Conservation (phyloP, 2,113 vertebrate species). For the Corythaixoides concolor region DNA sequence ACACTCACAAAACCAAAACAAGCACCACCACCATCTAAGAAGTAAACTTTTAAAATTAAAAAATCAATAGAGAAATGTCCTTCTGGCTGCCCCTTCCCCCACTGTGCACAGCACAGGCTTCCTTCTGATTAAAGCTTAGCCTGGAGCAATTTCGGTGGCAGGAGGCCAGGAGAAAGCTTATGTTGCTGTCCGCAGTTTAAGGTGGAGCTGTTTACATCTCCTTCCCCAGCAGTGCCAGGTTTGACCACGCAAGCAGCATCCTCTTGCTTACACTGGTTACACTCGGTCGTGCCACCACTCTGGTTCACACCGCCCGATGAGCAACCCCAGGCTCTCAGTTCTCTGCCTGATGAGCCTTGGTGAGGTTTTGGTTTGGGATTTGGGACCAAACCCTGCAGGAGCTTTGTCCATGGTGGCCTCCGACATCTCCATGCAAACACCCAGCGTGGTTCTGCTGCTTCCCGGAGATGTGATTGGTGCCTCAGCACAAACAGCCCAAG, state of each 20-base stretch:
- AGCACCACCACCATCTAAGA: neutral
- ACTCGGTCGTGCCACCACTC: accelerated
- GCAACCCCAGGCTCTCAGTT: neutral
- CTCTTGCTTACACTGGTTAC: neutral
- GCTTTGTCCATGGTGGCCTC: neutral
- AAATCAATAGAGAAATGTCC: slow-evolving; percentile 50
- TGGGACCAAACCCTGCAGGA: neutral
- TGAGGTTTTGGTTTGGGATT: neutral
- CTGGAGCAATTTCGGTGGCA: slow-evolving; percentile 55
- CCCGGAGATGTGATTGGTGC: accelerated
- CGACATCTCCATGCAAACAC: neutral
- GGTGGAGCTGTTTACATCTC: slow-evolving; percentile 48
- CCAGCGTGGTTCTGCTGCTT: neutral
- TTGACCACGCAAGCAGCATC: neutral
- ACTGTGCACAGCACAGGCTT: slow-evolving; percentile 37
- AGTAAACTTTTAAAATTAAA: slow-evolving; percentile 49
- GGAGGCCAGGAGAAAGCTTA: slow-evolving; percentile 63
- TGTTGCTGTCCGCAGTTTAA: slow-evolving; percentile 69
- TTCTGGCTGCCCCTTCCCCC: slow-evolving; percentile 53
- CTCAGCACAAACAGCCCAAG: accelerated
- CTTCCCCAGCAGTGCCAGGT: neutral
- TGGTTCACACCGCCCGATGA: accelerated
- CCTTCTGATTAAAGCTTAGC: slow-evolving; percentile 70
- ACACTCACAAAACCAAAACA: too few species aligned
- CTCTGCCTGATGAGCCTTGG: neutral